Evolutionary conservation across 2,113 vertebrate genomes (phyloP).

Genomic region (Fulica atra): DNA sequence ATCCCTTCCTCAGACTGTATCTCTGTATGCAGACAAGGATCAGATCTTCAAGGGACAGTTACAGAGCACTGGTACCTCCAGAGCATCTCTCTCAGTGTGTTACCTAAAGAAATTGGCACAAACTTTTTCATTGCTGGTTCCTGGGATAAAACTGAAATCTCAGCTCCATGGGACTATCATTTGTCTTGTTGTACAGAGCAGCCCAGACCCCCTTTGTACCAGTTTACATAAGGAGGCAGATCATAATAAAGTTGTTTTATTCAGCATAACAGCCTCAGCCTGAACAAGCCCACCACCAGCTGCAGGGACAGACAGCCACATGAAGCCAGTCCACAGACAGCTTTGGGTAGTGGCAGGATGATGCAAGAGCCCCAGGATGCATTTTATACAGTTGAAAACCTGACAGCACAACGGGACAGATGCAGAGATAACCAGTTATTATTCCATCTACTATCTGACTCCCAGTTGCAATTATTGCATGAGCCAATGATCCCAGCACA

Average conservation of each 20-base stretch:
- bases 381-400: background rate
- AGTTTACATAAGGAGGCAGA: background rate
- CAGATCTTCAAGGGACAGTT: background rate
- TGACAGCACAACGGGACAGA: fast-evolving
- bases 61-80: background rate
- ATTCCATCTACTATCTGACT: background rate
- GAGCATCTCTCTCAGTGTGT: background rate
- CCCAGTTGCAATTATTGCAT: background rate
- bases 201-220: background rate
- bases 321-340: background rate
- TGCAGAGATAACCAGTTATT: background rate
- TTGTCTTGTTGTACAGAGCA: background rate
- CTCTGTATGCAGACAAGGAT: fast-evolving
- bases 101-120: background rate
- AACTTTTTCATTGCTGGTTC: fast-evolving
- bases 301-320: background rate
- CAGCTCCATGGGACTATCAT: background rate
- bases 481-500: background rate
- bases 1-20: background rate
- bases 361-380: background rate
- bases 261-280: background rate
- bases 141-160: background rate
- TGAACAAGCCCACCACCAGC: background rate
- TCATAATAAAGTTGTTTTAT: background rate
- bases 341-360: fast-evolving